Percentiles rank a stretch among this genome's conserved stretches.
Conservation (phyloP, 2,888 invertebrate genomes). For the Mythimna loreyi region DNA sequence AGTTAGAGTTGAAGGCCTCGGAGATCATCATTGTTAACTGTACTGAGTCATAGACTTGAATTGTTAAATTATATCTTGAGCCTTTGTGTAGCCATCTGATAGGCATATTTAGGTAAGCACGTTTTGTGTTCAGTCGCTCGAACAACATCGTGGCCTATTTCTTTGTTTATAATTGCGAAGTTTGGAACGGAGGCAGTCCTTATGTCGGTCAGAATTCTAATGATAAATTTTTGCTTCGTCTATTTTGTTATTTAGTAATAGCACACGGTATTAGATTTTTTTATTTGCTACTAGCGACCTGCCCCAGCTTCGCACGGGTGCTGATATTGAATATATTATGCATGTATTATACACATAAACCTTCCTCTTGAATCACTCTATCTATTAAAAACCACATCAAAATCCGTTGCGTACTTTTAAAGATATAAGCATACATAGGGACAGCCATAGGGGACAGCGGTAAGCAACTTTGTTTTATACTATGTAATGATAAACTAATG, state of each 20-base stretch:
- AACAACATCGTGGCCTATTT: slow-evolving; percentile 12
- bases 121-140: slow-evolving; percentile 20
- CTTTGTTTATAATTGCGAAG: slow-evolving; percentile 22
- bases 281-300: too few relatives aligned
- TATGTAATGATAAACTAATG: too few relatives aligned
- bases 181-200: not conserved
- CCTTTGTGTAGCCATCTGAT: slow-evolving; percentile 40
- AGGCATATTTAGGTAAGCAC: slow-evolving; percentile 42
- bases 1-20: slow-evolving; percentile 11
- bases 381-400: too few relatives aligned
- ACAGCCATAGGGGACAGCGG: too few relatives aligned
- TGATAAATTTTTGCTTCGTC: not conserved
- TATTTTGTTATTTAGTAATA: not conserved
- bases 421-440: too few relatives aligned
- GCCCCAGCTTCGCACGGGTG: too few relatives aligned
- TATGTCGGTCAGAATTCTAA: not conserved
- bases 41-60: slow-evolving; percentile 30
- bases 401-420: too few relatives aligned
- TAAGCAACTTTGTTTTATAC: too few relatives aligned
- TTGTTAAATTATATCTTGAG: slow-evolving; percentile 28
- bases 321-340: too few relatives aligned
- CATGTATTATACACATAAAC: too few relatives aligned
- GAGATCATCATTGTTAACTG: slow-evolving; percentile 40
- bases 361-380: too few relatives aligned
- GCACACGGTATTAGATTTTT: too few relatives aligned